phyloP scores from a whole-genome alignment of 2,888 invertebrate species.

The Nasonovia ribisnigri region DNA sequence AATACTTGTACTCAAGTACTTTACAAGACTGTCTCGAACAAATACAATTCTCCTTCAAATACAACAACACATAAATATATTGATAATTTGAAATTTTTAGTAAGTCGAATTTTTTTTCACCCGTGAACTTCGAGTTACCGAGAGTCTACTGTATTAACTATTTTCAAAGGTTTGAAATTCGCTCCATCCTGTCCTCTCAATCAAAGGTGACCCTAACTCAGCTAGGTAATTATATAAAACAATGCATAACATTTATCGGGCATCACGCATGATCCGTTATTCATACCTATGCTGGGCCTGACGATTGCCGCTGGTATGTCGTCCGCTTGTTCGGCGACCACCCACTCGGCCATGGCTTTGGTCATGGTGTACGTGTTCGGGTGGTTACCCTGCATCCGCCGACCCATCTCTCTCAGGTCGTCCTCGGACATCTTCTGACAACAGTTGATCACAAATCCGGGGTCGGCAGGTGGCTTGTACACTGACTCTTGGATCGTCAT shows the following conservation, averaged over 20 bases:
- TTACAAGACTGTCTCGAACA: no score
- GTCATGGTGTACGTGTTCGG: conserved; percentile 84
- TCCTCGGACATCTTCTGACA: conserved; percentile 72
- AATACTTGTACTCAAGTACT: no score
- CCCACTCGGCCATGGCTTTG: conserved; percentile 79
- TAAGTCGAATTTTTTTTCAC: no score
- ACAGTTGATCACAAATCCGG: conserved; percentile 73
- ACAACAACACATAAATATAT: no score
- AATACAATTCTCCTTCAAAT: no score
- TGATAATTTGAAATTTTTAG: no score
- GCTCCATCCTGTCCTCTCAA: neutral
- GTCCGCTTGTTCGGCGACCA: conserved; percentile 75
- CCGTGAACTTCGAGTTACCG: no score
- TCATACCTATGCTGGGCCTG: conserved; percentile 76
- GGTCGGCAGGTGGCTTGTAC: conserved; percentile 73
- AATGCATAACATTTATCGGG: neutral
- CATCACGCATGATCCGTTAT: no score
- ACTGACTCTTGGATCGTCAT: conserved; percentile 72
- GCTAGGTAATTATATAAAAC: neutral
- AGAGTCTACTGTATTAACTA: no score
- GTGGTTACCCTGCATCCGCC: conserved; percentile 70
- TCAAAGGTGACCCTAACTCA: neutral
- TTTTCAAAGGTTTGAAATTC: neutral
- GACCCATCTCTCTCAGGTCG: conserved; percentile 71
- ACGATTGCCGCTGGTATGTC: conserved; percentile 78